These are phyloP conservation scores for Drosophila ogumai DNA, from an alignment of 1,140 invertebrate genomes.

Conservation along the genomic window DNA sequence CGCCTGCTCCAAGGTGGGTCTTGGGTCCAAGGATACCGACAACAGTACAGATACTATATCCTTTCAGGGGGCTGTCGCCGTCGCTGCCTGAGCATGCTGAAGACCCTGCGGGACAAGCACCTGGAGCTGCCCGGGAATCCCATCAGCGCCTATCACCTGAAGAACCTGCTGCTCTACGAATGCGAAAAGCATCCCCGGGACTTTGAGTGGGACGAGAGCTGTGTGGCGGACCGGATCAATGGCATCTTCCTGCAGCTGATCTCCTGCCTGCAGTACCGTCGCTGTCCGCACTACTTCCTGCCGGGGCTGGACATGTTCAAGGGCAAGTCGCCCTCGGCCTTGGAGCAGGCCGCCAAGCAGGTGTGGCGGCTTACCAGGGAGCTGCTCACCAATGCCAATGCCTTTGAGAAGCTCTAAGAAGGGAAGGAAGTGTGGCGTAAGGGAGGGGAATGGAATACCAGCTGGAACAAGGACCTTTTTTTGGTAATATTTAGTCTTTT, in stretches of 20 bases:
- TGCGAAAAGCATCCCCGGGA: constrained; percentile 98
- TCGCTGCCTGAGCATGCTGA: constrained; percentile 94
- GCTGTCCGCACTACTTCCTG: constrained; percentile 96
- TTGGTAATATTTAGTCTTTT: background rate
- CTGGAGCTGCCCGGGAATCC: constrained; percentile 94
- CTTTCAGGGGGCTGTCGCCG: constrained; percentile 88
- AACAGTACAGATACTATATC: background rate
- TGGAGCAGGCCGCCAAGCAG: constrained; percentile 96
- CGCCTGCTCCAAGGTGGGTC: constrained; percentile 90
- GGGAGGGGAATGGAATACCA: background rate
- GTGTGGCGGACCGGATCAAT: constrained; percentile 95
- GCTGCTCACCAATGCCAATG: constrained; percentile 94
- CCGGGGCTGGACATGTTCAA: constrained; percentile 95
- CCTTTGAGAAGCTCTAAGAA: constrained; percentile 93
- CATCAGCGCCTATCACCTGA: constrained; percentile 94
- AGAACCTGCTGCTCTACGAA: constrained; percentile 95
- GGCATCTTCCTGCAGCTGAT: constrained; percentile 97
- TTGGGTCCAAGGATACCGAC: background rate
- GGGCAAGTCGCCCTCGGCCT: constrained; percentile 92
- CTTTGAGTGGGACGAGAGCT: constrained; percentile 96
- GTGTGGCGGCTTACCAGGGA: constrained; percentile 96
- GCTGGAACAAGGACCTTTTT: background rate
- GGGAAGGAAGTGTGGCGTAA: background rate
- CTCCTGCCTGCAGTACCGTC: constrained; percentile 96
- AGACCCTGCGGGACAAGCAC: constrained; percentile 95